Evolutionary conservation across 2,888 invertebrate genomes (phyloP).

Genomic region (Ichneumoninae sp.): DNA sequence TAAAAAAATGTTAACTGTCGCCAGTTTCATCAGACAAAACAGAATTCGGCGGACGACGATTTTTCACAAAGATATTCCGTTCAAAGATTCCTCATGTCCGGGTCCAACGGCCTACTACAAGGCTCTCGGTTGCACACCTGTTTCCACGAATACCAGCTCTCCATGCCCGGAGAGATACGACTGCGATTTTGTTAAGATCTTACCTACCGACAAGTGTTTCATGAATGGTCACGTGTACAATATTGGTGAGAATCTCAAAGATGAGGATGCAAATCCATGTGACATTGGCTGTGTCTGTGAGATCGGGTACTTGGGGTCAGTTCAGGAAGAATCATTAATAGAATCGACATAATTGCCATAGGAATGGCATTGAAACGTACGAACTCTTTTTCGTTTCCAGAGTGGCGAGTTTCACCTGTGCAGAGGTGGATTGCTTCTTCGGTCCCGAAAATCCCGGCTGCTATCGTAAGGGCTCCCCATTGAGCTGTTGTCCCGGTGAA

Average conservation of each 20-base stretch:
- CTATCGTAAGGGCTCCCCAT: constrained; percentile 50
- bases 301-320: not conserved
- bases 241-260: constrained; percentile 71
- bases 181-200: constrained; percentile 72
- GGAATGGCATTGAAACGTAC: not conserved
- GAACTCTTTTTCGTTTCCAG: constrained; percentile 30
- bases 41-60: not conserved
- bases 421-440: constrained; percentile 71
- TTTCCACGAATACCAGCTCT: constrained; percentile 70
- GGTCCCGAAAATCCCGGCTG: constrained; percentile 64
- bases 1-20: not conserved
- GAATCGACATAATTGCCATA: not conserved
- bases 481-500: constrained; percentile 69
- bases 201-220: constrained; percentile 75
- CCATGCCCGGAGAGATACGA: constrained; percentile 76
- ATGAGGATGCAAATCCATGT: constrained; percentile 74
- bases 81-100: constrained; percentile 73
- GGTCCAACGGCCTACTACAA: constrained; percentile 76
- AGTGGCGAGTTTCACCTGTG: constrained; percentile 73
- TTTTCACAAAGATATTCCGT: constrained; percentile 10
- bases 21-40: not conserved
- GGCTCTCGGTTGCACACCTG: constrained; percentile 73
- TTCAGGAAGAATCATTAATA: not conserved
- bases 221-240: constrained; percentile 73
- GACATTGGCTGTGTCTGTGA: constrained; percentile 57